Percentiles rank a stretch among this genome's conserved stretches.
Evolutionary conservation across 1,140 invertebrate species (phyloP).

Genomic region (Coptotermes formosanus): DNA sequence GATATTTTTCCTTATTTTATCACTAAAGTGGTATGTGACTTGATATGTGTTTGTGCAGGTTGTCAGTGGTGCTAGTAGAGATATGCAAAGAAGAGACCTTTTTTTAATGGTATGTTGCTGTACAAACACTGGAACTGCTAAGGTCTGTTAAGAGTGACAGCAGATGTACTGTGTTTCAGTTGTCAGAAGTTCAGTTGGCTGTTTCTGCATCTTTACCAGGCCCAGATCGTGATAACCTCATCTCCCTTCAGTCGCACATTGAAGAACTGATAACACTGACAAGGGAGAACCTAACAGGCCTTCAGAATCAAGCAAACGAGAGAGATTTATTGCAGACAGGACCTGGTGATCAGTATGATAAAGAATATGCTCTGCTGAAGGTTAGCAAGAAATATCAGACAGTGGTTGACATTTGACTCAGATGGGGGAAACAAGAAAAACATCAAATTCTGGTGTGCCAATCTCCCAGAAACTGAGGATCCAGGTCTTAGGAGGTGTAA

Average conservation of each 20-base stretch:
- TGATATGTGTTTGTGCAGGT: no score
- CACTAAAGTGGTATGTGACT: not conserved
- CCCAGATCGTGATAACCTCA: constrained; percentile 56
- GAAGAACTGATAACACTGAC: constrained; percentile 65
- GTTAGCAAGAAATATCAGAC: constrained; percentile 42
- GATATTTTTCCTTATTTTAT: not conserved
- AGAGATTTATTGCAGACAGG: constrained; percentile 26
- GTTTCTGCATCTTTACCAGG: constrained; percentile 51
- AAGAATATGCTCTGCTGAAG: constrained; percentile 71
- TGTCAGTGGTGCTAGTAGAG: not conserved
- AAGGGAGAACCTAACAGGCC: constrained; percentile 53
- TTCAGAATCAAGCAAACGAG: constrained; percentile 37
- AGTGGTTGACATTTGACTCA: no score
- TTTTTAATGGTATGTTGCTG: not conserved
- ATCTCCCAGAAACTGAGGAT: no score
- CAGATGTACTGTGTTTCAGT: constrained; percentile 47
- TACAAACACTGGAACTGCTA: not conserved
- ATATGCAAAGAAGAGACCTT: no score
- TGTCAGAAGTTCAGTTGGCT: constrained; percentile 59
- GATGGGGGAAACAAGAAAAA: no score
- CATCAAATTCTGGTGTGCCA: no score
- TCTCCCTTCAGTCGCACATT: constrained; percentile 60
- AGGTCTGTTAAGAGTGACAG: not conserved
- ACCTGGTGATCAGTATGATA: constrained; percentile 50
- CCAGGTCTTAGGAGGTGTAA: no score